A percentile compares a stretch with the other conserved stretches of the same genome.
Evolutionary conservation across 2,113 vertebrate species (phyloP).

Genomic region (Pangasianodon gigas): DNA sequence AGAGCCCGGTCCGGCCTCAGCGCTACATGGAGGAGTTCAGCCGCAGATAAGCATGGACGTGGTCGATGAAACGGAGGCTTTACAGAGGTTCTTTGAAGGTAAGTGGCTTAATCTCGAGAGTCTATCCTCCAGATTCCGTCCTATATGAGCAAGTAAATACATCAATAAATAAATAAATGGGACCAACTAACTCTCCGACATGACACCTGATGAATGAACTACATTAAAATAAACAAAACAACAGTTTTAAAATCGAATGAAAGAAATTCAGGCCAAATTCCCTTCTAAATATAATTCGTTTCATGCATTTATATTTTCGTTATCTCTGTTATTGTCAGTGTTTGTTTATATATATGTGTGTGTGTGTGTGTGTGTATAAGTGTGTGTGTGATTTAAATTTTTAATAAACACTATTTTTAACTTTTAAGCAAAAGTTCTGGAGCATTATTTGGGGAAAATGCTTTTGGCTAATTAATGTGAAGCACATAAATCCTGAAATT

Average conservation of each 20-base stretch:
- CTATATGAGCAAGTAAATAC: neutral
- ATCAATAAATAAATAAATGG: neutral
- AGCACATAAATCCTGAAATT: neutral
- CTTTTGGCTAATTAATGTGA: neutral
- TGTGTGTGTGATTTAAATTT: neutral
- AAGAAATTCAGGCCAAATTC: neutral
- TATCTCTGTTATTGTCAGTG: neutral
- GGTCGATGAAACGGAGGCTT: conserved; percentile 97
- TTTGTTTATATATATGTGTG: too few relatives aligned
- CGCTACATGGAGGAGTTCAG: conserved; percentile 79
- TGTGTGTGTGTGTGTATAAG: too few relatives aligned
- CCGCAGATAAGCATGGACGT: conserved; percentile 89
- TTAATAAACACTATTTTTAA: neutral
- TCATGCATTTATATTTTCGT: neutral
- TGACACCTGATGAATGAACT: neutral
- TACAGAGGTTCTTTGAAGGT: conserved; percentile 99
- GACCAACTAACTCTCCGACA: neutral
- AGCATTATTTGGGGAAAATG: neutral
- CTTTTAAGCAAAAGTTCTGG: neutral
- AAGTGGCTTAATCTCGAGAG: conserved; percentile 55
- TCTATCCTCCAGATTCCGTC: neutral
- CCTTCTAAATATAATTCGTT: neutral
- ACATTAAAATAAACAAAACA: neutral
- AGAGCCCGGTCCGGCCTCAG: conserved; percentile 64
- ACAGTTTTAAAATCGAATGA: too few relatives aligned